Percentiles rank a stretch among this genome's conserved stretches.
phyloP scores from a whole-genome alignment of 35 echinoderm and acorn worm genomes.

The Chiridota heheva region DNA sequence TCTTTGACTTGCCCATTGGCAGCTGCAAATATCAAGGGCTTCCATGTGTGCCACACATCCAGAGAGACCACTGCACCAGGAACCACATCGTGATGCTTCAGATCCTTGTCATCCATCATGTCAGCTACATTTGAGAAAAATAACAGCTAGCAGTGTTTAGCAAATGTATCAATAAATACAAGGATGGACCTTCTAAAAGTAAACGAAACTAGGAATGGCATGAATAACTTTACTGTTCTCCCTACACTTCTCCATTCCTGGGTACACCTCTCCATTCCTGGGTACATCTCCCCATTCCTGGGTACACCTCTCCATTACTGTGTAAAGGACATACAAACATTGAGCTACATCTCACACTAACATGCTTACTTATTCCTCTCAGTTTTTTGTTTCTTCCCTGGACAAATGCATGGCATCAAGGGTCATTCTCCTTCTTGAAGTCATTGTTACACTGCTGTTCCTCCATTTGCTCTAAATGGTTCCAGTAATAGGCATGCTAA shows the following conservation, averaged over 20 bases:
- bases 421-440: too few species aligned
- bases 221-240: background rate
- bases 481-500: too few species aligned
- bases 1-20: conserved; percentile 65
- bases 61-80: conserved; percentile 78
- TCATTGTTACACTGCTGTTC: too few species aligned
- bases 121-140: conserved; percentile 56
- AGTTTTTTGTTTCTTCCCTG: too few species aligned
- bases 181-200: too few species aligned
- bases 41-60: conserved; percentile 97
- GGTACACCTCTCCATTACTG: too few species aligned
- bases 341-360: background rate
- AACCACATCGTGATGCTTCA: conserved; percentile 97
- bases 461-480: too few species aligned
- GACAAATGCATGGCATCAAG: too few species aligned
- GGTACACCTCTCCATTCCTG: background rate
- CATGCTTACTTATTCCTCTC: background rate
- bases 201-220: too few species aligned
- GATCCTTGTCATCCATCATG: conserved; percentile 95
- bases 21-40: conserved; percentile 73
- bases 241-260: background rate
- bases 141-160: background rate
- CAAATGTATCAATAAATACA: background rate
- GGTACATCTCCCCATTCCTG: background rate
- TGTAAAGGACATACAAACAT: too few species aligned